These are phyloP conservation scores for Amblyraja radiata DNA, from an alignment of 2,797 vertebrate genomes.

Conservation along the genomic window DNA sequence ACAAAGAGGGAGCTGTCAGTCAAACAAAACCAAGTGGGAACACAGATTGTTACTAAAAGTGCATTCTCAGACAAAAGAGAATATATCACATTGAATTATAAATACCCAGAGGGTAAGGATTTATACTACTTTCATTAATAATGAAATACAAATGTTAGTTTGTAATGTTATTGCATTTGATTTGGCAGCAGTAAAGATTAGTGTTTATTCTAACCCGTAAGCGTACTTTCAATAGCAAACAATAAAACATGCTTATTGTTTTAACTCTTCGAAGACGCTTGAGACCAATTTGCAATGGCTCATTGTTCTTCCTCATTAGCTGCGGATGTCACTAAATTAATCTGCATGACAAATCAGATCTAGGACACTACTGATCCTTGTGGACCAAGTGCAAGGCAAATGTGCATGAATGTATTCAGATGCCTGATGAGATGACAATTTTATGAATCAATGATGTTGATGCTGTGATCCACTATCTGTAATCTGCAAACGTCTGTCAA, in stretches of 20 bases:
- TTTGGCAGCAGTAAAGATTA: neutral
- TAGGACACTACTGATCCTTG: neutral
- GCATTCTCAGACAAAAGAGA: constrained; percentile 67
- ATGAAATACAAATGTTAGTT: neutral
- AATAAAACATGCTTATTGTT: neutral
- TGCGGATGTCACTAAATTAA: neutral
- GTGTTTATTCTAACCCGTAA: neutral
- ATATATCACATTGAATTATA: constrained; percentile 80
- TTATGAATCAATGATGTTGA: neutral
- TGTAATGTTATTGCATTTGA: neutral
- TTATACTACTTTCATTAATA: neutral
- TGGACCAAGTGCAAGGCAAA: neutral
- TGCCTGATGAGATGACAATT: neutral
- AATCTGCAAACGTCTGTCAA: neutral
- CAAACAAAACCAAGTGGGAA: constrained; percentile 55
- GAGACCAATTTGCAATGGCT: neutral
- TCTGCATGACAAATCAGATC: neutral
- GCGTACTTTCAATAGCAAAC: neutral
- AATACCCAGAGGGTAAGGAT: constrained; percentile 78
- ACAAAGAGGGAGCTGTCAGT: neutral
- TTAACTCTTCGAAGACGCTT: neutral
- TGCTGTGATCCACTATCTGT: neutral
- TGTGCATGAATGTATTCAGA: neutral
- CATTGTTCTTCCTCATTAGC: neutral
- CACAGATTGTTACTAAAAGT: constrained; percentile 82